These are phyloP conservation scores for Trypoxylus dichotomus DNA, from an alignment of 1,140 invertebrate species.

Conservation along the genomic window DNA sequence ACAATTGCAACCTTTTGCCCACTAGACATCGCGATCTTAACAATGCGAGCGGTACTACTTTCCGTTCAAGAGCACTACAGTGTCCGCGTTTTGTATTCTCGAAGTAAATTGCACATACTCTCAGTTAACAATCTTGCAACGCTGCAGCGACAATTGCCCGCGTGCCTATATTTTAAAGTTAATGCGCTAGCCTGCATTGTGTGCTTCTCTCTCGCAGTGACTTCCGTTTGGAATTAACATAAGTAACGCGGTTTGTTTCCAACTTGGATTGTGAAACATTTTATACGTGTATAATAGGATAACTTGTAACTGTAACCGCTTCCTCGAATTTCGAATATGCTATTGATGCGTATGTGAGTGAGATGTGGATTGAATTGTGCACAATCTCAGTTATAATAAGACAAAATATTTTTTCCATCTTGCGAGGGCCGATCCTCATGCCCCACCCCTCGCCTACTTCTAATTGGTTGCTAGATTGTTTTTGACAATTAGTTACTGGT, in stretches of 20 bases:
- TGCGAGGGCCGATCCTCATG: no score
- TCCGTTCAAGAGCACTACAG: background rate
- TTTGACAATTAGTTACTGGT: no score
- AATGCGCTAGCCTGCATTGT: background rate
- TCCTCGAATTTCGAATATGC: background rate
- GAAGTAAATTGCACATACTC: background rate
- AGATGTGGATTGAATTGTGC: no score
- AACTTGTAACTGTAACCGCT: background rate
- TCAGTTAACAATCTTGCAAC: background rate
- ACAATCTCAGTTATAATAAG: no score
- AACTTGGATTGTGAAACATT: background rate
- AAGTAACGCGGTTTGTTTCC: background rate
- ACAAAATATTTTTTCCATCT: no score
- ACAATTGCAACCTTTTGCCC: background rate
- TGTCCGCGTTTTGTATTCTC: background rate
- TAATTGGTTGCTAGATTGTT: no score
- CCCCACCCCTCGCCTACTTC: no score
- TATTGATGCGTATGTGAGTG: no score
- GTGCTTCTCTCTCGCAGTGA: background rate
- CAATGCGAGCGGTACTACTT: background rate
- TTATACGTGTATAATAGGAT: background rate
- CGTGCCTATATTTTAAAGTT: background rate
- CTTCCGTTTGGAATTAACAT: conserved; percentile 2
- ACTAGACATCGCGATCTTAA: background rate
- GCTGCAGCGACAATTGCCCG: background rate